A percentile compares a stretch with the other conserved stretches of the same genome.
phyloP scores from a whole-genome alignment of 2,113 vertebrate genomes.

The Malaclemys terrapin region DNA sequence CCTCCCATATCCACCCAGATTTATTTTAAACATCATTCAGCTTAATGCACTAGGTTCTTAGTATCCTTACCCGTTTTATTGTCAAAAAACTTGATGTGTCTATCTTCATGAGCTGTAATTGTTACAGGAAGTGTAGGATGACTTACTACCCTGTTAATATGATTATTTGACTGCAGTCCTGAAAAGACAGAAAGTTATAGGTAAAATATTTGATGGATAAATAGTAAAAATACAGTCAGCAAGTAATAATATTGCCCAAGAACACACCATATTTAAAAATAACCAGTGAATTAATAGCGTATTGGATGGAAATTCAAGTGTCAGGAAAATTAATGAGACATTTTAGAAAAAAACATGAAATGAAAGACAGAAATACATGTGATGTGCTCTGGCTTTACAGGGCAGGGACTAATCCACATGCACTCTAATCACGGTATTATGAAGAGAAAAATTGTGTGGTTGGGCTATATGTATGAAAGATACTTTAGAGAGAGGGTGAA shows the following conservation, averaged over 20 bases:
- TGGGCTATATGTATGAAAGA: not conserved
- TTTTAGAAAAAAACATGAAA: not conserved
- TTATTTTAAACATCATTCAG: not conserved
- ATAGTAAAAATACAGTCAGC: not conserved
- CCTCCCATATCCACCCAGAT: not conserved
- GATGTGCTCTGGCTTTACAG: not conserved
- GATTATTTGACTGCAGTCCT: constrained; percentile 88
- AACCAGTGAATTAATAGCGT: not conserved
- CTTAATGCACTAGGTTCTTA: not conserved
- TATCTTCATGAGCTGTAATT: constrained; percentile 96
- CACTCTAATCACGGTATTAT: not conserved
- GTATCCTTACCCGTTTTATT: constrained; percentile 94
- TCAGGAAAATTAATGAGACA: not conserved
- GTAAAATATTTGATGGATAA: not conserved
- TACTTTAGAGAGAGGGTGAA: not conserved
- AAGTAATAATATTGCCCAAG: not conserved
- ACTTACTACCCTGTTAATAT: constrained; percentile 97
- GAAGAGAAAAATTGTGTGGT: not conserved
- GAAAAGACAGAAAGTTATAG: constrained; percentile 32
- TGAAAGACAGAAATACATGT: not conserved
- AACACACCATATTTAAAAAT: not conserved
- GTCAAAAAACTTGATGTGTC: constrained; percentile 99
- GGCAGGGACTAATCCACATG: not conserved
- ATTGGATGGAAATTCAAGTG: not conserved
- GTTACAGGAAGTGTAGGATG: constrained; percentile 98